These are phyloP conservation scores for Ceratina calcarata DNA, from an alignment of 1,140 invertebrate species.

Conservation along the genomic window DNA sequence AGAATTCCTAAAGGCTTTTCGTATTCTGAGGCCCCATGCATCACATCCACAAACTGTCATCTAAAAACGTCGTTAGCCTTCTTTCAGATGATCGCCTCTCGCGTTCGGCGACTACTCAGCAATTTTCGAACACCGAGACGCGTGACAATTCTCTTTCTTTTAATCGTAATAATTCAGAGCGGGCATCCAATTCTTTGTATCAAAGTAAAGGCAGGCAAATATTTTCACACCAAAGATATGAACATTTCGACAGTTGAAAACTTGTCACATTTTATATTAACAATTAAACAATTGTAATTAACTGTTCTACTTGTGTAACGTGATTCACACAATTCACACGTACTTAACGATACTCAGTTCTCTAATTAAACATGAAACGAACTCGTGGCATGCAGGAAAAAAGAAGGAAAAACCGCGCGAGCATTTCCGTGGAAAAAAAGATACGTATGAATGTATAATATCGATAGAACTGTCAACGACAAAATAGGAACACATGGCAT, in stretches of 20 bases:
- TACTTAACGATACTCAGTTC: too few relatives aligned
- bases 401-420: background rate
- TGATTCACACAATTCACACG: too few relatives aligned
- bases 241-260: too few relatives aligned
- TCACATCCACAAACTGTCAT: constrained; percentile 79
- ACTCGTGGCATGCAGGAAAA: background rate
- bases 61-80: constrained; percentile 76
- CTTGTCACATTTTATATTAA: too few relatives aligned
- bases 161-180: background rate
- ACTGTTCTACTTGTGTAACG: too few relatives aligned
- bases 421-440: too few relatives aligned
- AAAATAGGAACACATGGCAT: too few relatives aligned
- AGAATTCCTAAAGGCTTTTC: constrained; percentile 78
- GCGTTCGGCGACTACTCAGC: constrained; percentile 18
- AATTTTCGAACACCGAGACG: background rate
- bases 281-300: too few relatives aligned
- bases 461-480: too few relatives aligned
- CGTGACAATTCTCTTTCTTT: background rate
- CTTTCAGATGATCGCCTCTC: constrained; percentile 57
- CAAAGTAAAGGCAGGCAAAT: background rate
- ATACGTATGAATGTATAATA: background rate
- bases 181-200: background rate
- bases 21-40: constrained; percentile 78
- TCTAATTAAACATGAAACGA: too few relatives aligned
- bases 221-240: background rate